Conservation (phyloP, 2,888 invertebrate species). For the Gryllus longicercus region DNA sequence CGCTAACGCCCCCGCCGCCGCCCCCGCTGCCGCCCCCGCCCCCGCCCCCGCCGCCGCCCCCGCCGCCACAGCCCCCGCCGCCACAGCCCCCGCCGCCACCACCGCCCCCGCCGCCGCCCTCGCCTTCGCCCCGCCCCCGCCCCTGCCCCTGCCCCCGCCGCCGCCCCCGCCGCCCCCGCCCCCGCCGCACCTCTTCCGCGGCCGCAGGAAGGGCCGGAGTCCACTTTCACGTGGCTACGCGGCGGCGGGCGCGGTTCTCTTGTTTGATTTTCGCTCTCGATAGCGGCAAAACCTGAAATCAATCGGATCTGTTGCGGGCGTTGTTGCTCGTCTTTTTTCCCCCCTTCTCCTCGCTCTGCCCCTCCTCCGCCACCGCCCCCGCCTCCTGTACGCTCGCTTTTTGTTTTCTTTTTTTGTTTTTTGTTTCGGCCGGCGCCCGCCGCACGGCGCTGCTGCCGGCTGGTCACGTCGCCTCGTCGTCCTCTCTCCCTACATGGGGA, state of each 20-base stretch:
- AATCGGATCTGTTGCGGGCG: constrained; percentile 9
- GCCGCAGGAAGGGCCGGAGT: background rate
- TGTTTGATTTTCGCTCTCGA: constrained; percentile 17
- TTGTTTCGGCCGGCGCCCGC: background rate
- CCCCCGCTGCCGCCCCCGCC: background rate
- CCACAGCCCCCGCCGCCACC: too few relatives aligned
- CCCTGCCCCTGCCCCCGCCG: too few relatives aligned
- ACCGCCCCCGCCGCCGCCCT: too few relatives aligned
- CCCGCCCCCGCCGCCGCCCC: too few relatives aligned
- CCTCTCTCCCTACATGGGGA: constrained; percentile 17
- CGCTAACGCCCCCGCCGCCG: background rate
- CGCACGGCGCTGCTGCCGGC: background rate
- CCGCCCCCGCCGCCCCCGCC: background rate
- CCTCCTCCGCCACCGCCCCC: background rate
- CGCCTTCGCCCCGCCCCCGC: too few relatives aligned
- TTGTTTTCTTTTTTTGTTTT: too few relatives aligned
- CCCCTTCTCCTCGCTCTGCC: background rate
- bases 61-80: too few relatives aligned
- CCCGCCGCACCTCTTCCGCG: background rate
- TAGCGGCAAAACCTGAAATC: constrained; percentile 17
- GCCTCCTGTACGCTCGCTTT: background rate
- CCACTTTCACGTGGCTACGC: background rate
- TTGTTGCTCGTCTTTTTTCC: background rate
- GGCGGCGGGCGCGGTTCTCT: background rate
- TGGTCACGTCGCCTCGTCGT: background rate